Conservation (phyloP, 2,888 invertebrate species). For the Philaethria dido region DNA sequence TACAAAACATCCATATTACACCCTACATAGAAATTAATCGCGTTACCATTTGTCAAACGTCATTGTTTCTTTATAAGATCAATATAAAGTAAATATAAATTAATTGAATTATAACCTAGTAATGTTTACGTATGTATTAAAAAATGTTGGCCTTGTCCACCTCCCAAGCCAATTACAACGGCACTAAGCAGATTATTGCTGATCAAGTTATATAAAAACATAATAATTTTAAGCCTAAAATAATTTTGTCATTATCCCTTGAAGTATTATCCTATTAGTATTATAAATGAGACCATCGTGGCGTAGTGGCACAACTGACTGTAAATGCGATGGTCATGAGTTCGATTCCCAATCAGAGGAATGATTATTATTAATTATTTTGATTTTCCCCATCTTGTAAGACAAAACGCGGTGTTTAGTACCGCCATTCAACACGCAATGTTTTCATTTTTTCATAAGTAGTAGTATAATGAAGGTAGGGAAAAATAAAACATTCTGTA, state of each 20-base stretch:
- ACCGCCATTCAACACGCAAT: no score
- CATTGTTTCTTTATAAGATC: conserved; percentile 19
- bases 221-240: neutral
- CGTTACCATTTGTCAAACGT: neutral
- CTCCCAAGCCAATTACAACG: conserved; percentile 26
- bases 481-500: no score
- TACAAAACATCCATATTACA: no score
- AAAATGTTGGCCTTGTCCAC: conserved; percentile 28
- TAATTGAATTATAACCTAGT: conserved; percentile 29
- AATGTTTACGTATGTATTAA: conserved; percentile 30
- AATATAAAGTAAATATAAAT: conserved; percentile 19
- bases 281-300: no score
- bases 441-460: no score
- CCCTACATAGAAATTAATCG: neutral
- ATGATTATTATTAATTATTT: no score
- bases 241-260: neutral
- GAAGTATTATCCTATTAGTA: neutral
- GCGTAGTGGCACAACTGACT: no score
- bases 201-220: conserved; percentile 28
- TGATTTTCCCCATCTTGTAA: no score
- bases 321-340: no score
- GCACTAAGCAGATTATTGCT: conserved; percentile 35
- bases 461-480: no score
- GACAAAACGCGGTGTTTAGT: no score
- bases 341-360: no score